These are phyloP conservation scores for Felis catus DNA, from an alignment of 2,113 vertebrate species.

Conservation along the genomic window DNA sequence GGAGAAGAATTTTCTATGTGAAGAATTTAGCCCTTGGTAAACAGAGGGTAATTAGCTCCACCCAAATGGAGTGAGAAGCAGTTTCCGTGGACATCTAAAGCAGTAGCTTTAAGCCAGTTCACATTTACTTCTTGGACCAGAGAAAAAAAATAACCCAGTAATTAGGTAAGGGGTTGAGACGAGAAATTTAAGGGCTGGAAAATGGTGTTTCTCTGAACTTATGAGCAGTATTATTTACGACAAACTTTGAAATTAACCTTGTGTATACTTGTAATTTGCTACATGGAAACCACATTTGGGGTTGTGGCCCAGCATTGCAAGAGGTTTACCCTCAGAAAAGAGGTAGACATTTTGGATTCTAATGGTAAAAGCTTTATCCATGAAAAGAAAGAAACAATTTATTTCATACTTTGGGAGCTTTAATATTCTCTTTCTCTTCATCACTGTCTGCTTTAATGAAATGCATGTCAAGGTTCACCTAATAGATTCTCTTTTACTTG, in stretches of 20 bases:
- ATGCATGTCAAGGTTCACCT: background rate
- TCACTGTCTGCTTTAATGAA: background rate
- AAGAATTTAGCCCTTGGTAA: background rate
- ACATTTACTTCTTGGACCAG: background rate
- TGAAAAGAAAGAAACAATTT: background rate
- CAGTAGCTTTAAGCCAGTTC: background rate
- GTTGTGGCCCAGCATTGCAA: background rate
- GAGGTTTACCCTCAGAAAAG: background rate
- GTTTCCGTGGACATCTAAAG: background rate
- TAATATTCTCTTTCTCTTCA: background rate
- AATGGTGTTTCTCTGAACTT: background rate
- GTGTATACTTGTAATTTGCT: background rate
- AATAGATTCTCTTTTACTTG: background rate
- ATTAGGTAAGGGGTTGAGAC: background rate
- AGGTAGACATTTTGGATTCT: background rate
- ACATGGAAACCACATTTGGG: background rate
- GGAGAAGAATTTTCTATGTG: background rate
- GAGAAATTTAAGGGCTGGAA: background rate
- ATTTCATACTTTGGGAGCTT: background rate
- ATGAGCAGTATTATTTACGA: background rate
- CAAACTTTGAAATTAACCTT: background rate
- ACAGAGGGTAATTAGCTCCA: background rate
- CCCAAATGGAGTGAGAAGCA: background rate
- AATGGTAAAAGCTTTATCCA: background rate
- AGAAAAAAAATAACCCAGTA: background rate